These are phyloP conservation scores for Iselma pallidipennis DNA, from an alignment of 2,888 invertebrate species.

Conservation along the genomic window DNA sequence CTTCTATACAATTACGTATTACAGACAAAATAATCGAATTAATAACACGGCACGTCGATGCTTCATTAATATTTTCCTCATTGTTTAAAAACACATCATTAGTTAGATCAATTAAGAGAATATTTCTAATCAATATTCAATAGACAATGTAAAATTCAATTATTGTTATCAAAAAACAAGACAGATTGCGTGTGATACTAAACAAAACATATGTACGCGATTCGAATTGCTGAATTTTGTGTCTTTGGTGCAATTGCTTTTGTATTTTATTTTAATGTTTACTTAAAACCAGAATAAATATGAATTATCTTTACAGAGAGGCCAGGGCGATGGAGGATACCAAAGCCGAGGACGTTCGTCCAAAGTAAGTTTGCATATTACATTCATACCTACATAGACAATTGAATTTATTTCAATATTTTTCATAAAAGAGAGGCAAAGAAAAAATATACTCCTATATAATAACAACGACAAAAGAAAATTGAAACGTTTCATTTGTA, in stretches of 20 bases:
- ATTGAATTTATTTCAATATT: not conserved
- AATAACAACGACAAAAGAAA: not conserved
- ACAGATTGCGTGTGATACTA: not conserved
- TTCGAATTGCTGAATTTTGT: no score
- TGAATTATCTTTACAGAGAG: conserved; percentile 51
- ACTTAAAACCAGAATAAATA: conserved; percentile 16
- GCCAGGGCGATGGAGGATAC: conserved; percentile 60
- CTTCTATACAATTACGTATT: not conserved
- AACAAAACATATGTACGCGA: not conserved
- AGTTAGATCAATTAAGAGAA: not conserved
- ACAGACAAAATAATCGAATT: not conserved
- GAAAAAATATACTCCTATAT: not conserved
- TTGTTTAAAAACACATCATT: not conserved
- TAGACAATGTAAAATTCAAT: no score
- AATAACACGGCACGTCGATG: not conserved
- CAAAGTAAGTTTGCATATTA: conserved; percentile 65
- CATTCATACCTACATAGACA: not conserved
- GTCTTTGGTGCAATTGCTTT: no score
- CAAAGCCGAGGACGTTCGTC: conserved; percentile 57
- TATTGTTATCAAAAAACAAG: no score
- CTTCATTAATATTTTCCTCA: not conserved
- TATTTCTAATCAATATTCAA: not conserved
- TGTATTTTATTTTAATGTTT: not conserved
- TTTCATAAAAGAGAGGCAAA: no score
- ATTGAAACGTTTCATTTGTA: no score